phyloP scores from a whole-genome alignment of 2,888 invertebrate species.

The Tenthredo distinguenda region DNA sequence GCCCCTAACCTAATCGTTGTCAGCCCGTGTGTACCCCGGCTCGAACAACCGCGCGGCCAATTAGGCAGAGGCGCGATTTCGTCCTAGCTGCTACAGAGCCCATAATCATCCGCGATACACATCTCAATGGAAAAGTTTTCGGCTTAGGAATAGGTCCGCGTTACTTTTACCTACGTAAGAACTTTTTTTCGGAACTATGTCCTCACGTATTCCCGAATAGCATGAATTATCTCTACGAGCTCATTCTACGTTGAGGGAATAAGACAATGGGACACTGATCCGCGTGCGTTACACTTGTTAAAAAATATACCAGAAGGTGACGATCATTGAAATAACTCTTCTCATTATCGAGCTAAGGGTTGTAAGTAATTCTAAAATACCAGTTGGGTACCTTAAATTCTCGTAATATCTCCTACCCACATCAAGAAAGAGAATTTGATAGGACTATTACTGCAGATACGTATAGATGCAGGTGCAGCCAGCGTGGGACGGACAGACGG shows the following conservation, averaged over 20 bases:
- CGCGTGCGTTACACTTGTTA: too few relatives aligned
- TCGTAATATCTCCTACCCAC: conserved; percentile 4
- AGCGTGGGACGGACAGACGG: conserved; percentile 41
- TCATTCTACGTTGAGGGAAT: too few relatives aligned
- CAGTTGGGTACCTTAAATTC: background rate
- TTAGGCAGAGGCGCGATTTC: conserved; percentile 48
- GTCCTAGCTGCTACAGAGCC: conserved; percentile 6
- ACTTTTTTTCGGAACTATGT: too few relatives aligned
- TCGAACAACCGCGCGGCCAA: conserved; percentile 45
- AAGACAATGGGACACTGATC: too few relatives aligned
- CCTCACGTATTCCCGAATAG: too few relatives aligned
- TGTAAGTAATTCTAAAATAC: background rate
- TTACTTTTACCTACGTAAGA: background rate
- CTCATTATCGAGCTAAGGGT: background rate
- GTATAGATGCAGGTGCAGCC: conserved; percentile 47
- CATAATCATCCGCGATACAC: conserved; percentile 33
- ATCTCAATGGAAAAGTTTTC: conserved; percentile 26
- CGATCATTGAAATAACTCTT: too few relatives aligned
- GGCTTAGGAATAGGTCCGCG: background rate
- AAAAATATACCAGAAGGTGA: too few relatives aligned
- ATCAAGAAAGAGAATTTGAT: conserved; percentile 29
- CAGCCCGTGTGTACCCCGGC: conserved; percentile 43
- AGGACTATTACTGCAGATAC: conserved; percentile 34
- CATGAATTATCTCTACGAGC: too few relatives aligned
- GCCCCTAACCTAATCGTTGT: conserved; percentile 51